These are phyloP conservation scores for Halcyon leucocephala DNA, from an alignment of 2,797 vertebrate genomes.

Conservation along the genomic window DNA sequence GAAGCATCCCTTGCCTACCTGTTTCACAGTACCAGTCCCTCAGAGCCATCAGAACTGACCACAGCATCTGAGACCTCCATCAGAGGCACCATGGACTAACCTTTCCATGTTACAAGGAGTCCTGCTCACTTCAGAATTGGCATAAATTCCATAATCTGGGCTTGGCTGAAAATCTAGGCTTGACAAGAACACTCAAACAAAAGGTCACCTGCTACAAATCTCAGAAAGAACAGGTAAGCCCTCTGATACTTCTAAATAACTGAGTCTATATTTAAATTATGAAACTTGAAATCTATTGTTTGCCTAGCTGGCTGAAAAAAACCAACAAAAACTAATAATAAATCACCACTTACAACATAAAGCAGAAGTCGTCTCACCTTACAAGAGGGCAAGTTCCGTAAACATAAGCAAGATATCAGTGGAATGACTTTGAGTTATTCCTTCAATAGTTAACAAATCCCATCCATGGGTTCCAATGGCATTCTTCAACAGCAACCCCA, in stretches of 20 bases:
- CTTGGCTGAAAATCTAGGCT: too few relatives aligned
- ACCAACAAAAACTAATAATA: neutral
- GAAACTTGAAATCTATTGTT: neutral
- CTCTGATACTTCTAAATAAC: neutral
- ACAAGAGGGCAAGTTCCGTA: neutral
- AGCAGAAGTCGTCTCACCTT: neutral
- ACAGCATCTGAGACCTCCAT: accelerated
- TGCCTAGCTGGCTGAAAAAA: neutral
- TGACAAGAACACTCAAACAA: neutral
- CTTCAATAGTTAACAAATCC: neutral
- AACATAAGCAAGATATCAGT: neutral
- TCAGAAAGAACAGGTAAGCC: neutral
- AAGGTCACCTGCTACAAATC: neutral
- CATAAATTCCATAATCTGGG: neutral
- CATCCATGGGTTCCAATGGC: accelerated
- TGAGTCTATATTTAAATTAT: neutral
- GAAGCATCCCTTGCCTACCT: neutral
- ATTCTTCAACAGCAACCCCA: neutral
- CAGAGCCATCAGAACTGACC: neutral
- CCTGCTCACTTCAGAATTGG: neutral
- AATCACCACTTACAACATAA: neutral
- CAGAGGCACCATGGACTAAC: neutral
- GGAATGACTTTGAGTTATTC: neutral
- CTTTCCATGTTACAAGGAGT: neutral
- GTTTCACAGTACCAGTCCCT: neutral